phyloP scores from a whole-genome alignment of 2,113 vertebrate genomes.

The Caloenas nicobarica region DNA sequence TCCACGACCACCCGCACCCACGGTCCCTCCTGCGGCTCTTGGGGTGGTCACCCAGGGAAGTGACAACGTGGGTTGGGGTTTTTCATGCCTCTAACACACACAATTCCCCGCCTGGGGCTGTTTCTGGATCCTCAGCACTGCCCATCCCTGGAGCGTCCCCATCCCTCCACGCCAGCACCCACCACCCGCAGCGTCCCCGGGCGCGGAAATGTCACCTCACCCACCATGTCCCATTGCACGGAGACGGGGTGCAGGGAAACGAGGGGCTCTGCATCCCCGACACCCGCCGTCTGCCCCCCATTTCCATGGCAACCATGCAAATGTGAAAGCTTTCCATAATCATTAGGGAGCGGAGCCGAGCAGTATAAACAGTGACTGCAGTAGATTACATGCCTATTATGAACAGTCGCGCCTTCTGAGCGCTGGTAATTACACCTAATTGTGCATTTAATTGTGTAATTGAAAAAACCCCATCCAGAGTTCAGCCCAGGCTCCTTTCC shows the following conservation, averaged over 20 bases:
- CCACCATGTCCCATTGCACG: accelerated
- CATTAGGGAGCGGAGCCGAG: slow-evolving; percentile 71
- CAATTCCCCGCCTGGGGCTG: accelerated
- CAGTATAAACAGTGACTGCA: slow-evolving; percentile 80
- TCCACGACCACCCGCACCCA: accelerated
- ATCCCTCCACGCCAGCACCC: accelerated
- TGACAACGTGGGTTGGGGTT: accelerated
- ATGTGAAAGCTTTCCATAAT: slow-evolving; percentile 76
- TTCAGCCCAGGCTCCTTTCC: slow-evolving; percentile 42
- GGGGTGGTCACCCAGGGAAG: accelerated
- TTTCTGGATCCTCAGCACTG: accelerated
- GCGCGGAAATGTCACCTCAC: accelerated
- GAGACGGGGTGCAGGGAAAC: background rate
- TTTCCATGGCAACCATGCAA: slow-evolving; percentile 79
- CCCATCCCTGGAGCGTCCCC: background rate
- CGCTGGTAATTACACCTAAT: slow-evolving; percentile 82
- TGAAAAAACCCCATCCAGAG: slow-evolving; percentile 76
- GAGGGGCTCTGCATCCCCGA: slow-evolving; percentile 21
- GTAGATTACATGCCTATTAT: slow-evolving; percentile 81
- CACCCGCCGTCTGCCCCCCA: slow-evolving; percentile 52
- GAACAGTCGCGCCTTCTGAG: slow-evolving; percentile 75
- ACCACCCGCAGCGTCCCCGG: accelerated
- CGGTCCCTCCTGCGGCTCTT: background rate
- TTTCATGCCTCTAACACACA: accelerated
- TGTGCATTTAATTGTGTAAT: slow-evolving; percentile 85